phyloP scores from a whole-genome alignment of 2,797 vertebrate genomes.

The Calcarius lapponicus region DNA sequence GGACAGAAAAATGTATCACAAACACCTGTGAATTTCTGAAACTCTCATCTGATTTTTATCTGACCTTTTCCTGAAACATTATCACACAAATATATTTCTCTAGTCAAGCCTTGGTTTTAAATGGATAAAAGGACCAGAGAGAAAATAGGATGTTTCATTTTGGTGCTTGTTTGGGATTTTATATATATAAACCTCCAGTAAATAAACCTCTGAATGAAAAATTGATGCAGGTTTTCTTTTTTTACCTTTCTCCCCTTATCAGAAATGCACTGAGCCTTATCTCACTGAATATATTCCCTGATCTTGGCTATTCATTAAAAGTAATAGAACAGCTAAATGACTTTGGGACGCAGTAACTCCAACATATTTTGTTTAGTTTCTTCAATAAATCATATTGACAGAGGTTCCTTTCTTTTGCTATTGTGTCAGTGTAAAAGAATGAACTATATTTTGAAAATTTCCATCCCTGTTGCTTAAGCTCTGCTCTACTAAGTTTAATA shows the following conservation, averaged over 20 bases:
- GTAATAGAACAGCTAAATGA: slow-evolving; percentile 77
- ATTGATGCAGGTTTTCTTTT: slow-evolving; percentile 58
- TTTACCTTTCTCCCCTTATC: slow-evolving; percentile 61
- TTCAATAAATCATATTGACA: slow-evolving; percentile 75
- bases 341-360: slow-evolving; percentile 59
- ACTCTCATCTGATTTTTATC: slow-evolving; percentile 39
- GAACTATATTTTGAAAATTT: slow-evolving; percentile 63
- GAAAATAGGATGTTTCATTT: slow-evolving; percentile 50
- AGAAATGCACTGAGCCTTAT: slow-evolving; percentile 65
- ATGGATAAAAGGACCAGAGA: slow-evolving; percentile 2
- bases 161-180: slow-evolving; percentile 22
- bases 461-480: slow-evolving; percentile 45
- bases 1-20: not conserved
- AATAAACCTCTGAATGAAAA: slow-evolving; percentile 63
- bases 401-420: slow-evolving; percentile 71
- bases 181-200: slow-evolving; percentile 4
- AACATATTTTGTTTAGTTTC: slow-evolving; percentile 68
- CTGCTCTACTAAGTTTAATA: slow-evolving; percentile 67
- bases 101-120: slow-evolving; percentile 11
- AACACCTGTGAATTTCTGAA: slow-evolving; percentile 3
- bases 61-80: slow-evolving; percentile 51
- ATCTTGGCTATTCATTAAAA: slow-evolving; percentile 76
- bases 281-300: slow-evolving; percentile 50
- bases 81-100: slow-evolving; percentile 37
- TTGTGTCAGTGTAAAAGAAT: slow-evolving; percentile 64